Conservation (phyloP, 2,113 vertebrate species). For the Chauna torquata region DNA sequence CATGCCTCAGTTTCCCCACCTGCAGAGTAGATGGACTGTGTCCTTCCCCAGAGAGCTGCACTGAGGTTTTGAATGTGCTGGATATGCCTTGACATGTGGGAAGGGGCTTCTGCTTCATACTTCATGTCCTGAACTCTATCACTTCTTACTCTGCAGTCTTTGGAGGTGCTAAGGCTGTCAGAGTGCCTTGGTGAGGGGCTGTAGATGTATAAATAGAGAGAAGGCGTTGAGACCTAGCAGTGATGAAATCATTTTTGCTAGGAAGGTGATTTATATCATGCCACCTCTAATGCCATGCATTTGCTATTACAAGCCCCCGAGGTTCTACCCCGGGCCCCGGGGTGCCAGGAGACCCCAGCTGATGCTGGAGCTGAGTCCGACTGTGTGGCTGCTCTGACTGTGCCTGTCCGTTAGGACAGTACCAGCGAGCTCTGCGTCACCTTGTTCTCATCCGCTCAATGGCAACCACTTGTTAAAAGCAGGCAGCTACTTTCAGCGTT, state of each 20-base stretch:
- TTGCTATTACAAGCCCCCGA: background rate
- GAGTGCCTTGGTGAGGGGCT: background rate
- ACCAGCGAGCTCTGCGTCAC: background rate
- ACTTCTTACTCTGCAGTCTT: background rate
- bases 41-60: background rate
- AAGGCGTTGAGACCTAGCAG: background rate
- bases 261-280: background rate
- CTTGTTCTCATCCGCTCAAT: background rate
- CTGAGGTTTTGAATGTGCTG: background rate
- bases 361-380: background rate
- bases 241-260: background rate
- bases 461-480: background rate
- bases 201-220: background rate
- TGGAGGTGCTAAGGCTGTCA: background rate
- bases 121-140: background rate
- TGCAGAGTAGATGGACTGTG: background rate
- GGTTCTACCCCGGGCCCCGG: background rate
- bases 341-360: rapidly evolving
- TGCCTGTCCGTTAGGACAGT: background rate
- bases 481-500: background rate
- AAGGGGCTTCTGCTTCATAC: background rate
- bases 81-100: background rate
- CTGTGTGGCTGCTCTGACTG: background rate
- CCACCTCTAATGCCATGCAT: background rate
- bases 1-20: background rate